Conservation (phyloP, 2,888 invertebrate species). For the Eledone cirrhosa region DNA sequence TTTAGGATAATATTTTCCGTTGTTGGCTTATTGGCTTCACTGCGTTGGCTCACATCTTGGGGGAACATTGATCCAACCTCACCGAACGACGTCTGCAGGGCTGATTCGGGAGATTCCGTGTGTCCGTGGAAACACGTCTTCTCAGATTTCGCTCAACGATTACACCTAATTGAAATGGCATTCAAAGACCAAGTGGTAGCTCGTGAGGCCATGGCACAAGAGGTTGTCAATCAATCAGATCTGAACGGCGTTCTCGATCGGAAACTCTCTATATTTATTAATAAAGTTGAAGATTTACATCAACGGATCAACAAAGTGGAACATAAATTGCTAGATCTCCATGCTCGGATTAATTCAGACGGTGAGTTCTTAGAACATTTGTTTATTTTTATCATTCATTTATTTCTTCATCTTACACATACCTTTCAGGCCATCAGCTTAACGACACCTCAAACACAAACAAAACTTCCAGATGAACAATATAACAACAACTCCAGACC, state of each 20-base stretch:
- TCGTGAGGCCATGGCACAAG: constrained; percentile 49
- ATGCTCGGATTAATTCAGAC: constrained; percentile 42
- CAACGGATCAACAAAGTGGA: constrained; percentile 39
- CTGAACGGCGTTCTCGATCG: constrained; percentile 43
- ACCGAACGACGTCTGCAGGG: constrained; percentile 19
- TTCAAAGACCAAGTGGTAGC: constrained; percentile 57
- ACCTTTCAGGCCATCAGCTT: too few relatives aligned
- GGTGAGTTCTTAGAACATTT: constrained; percentile 35
- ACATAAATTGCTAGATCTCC: constrained; percentile 34
- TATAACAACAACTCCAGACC: too few relatives aligned
- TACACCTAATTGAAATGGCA: constrained; percentile 54
- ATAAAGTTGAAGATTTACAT: constrained; percentile 44
- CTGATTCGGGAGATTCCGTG: constrained; percentile 29
- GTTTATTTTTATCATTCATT: too few relatives aligned
- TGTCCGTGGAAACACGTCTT: constrained; percentile 49
- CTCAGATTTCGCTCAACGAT: constrained; percentile 50
- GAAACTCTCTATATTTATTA: constrained; percentile 43
- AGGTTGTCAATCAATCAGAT: constrained; percentile 53
- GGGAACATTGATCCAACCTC: constrained; percentile 29
- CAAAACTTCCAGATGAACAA: too few relatives aligned
- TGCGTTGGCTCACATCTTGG: constrained; percentile 39
- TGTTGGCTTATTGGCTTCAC: constrained; percentile 40
- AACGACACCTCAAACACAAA: too few relatives aligned
- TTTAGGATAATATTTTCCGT: constrained; percentile 44
- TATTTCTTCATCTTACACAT: too few relatives aligned